Evolutionary conservation across 2,113 vertebrate species (phyloP).

Genomic region (Columbina picui): DNA sequence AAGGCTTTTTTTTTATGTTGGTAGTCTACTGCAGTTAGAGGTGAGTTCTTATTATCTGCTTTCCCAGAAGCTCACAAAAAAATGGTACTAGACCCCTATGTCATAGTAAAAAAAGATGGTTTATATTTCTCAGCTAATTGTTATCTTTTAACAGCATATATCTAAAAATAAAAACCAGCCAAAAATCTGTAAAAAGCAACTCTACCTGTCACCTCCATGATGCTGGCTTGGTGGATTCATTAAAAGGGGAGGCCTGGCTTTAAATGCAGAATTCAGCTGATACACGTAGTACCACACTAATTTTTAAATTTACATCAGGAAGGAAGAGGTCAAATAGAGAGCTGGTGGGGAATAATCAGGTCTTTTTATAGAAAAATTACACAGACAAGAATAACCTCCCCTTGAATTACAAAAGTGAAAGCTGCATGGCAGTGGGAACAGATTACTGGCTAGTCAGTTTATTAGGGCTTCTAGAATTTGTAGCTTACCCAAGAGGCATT

Average conservation of each 20-base stretch:
- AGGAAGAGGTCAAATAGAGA: not conserved
- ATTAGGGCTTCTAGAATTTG: constrained; percentile 38
- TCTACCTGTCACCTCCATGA: not conserved
- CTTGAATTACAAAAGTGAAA: not conserved
- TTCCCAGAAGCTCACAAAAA: not conserved
- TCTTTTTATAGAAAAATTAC: not conserved
- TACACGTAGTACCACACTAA: not conserved
- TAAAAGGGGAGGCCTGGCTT: not conserved
- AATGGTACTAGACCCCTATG: not conserved
- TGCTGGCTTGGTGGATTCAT: not conserved
- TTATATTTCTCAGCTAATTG: not conserved
- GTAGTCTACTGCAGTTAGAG: not conserved
- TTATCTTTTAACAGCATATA: not conserved
- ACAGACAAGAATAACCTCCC: not conserved
- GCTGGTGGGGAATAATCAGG: not conserved
- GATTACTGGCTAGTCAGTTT: constrained; percentile 37
- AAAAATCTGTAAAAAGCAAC: not conserved
- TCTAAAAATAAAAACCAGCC: not conserved
- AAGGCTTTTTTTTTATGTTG: constrained; percentile 15
- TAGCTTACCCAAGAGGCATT: constrained; percentile 59
- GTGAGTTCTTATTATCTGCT: not conserved
- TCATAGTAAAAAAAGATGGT: not conserved
- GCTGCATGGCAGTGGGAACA: not conserved
- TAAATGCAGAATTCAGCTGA: not conserved
- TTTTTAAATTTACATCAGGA: not conserved